A percentile compares a stretch with the other conserved stretches of the same genome.
Conservation (phyloP, 2,888 invertebrate genomes). For the Emesis furor region DNA sequence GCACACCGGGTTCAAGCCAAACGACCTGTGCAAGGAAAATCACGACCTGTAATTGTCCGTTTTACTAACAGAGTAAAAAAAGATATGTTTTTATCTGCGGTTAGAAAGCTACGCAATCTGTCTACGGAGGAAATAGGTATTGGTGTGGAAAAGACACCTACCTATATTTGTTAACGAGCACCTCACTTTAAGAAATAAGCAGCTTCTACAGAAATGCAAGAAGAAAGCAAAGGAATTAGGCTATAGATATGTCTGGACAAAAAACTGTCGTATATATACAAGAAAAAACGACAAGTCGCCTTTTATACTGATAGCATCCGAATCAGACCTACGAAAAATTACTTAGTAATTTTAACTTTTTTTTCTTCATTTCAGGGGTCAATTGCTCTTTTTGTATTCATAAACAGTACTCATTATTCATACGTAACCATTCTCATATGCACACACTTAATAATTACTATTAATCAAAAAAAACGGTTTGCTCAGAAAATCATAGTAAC, state of each 20-base stretch:
- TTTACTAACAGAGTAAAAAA: background rate
- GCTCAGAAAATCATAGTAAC: background rate
- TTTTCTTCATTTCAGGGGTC: background rate
- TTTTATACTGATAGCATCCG: background rate
- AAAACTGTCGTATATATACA: background rate
- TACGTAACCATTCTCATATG: background rate
- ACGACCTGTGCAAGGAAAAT: background rate
- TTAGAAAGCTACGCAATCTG: background rate
- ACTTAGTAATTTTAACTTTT: background rate
- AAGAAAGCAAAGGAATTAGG: background rate
- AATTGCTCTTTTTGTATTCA: too few species aligned
- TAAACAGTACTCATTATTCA: too few species aligned
- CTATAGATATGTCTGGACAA: background rate
- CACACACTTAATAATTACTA: background rate
- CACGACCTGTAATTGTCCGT: background rate
- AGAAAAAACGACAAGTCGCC: background rate
- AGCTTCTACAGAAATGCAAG: background rate
- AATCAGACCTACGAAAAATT: background rate
- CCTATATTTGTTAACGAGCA: background rate
- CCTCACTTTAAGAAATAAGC: background rate
- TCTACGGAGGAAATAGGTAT: background rate
- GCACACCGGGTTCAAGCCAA: background rate
- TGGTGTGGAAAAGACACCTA: background rate
- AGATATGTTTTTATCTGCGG: background rate
- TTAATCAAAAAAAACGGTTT: background rate